phyloP scores from a whole-genome alignment of 2,797 vertebrate species.

The Sebastolobus altivelis region DNA sequence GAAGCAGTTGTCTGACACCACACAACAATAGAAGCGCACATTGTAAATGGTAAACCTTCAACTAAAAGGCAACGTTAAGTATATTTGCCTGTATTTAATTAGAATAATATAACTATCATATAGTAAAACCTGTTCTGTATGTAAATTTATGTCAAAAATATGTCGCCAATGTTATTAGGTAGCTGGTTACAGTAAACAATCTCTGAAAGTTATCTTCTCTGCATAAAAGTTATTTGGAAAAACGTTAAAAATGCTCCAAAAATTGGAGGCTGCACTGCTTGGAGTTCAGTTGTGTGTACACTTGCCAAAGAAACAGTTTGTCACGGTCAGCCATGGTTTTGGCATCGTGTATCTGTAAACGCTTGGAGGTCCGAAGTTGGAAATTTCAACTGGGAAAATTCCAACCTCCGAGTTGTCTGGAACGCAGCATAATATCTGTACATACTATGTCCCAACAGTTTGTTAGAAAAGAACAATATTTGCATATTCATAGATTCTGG shows the following conservation, averaged over 20 bases:
- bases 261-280: too few relatives aligned
- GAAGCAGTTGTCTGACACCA: neutral
- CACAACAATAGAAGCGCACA: accelerated
- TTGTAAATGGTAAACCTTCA: neutral
- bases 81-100: neutral
- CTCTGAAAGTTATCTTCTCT: neutral
- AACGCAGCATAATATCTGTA: neutral
- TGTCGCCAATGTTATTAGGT: neutral
- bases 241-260: neutral
- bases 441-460: neutral
- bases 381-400: neutral
- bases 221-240: too few relatives aligned
- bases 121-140: neutral
- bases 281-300: neutral
- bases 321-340: neutral
- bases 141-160: neutral
- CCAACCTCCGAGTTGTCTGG: too few relatives aligned
- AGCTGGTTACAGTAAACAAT: neutral
- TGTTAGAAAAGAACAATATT: neutral
- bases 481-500: neutral
- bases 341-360: neutral
- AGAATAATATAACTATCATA: neutral
- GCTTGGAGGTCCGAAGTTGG: neutral
- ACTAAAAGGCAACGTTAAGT: neutral
- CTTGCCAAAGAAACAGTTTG: neutral